A percentile compares a stretch with the other conserved stretches of the same genome.
Conservation (phyloP, 1,140 invertebrate genomes). For the Zaprionus kolodkinae region DNA sequence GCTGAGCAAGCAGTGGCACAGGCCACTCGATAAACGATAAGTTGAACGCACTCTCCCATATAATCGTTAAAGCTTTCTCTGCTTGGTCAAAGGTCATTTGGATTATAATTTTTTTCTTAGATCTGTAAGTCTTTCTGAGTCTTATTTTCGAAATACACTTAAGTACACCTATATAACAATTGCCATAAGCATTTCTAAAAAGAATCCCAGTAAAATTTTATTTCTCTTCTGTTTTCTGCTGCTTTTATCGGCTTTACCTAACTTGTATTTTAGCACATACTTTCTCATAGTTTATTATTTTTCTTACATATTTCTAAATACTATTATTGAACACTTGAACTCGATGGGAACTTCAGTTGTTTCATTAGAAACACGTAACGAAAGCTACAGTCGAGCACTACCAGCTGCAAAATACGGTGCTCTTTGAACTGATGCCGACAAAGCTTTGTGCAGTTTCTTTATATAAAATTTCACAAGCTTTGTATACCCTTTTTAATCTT, state of each 20-base stretch:
- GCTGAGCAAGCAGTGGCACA: neutral
- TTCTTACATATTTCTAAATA: neutral
- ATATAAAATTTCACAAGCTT: no score
- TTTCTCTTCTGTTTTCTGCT: no score
- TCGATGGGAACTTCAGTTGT: neutral
- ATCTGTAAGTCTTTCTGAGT: neutral
- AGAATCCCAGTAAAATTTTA: neutral
- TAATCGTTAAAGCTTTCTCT: constrained; percentile 1
- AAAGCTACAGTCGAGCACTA: no score
- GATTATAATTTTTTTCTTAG: constrained; percentile 64
- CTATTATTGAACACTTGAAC: neutral
- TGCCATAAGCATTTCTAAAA: neutral
- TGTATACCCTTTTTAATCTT: no score
- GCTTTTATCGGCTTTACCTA: no score
- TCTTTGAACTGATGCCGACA: no score
- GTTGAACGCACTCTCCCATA: constrained; percentile 50
- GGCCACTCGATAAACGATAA: constrained; percentile 15
- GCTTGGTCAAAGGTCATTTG: constrained; percentile 29
- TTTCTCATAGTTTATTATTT: no score
- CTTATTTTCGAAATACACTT: neutral
- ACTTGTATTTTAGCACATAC: neutral
- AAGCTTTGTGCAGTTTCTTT: no score
- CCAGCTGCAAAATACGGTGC: no score
- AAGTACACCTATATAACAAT: neutral
- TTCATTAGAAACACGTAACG: neutral